phyloP scores from a whole-genome alignment of 2,888 invertebrate genomes.

The Andrena camellia region DNA sequence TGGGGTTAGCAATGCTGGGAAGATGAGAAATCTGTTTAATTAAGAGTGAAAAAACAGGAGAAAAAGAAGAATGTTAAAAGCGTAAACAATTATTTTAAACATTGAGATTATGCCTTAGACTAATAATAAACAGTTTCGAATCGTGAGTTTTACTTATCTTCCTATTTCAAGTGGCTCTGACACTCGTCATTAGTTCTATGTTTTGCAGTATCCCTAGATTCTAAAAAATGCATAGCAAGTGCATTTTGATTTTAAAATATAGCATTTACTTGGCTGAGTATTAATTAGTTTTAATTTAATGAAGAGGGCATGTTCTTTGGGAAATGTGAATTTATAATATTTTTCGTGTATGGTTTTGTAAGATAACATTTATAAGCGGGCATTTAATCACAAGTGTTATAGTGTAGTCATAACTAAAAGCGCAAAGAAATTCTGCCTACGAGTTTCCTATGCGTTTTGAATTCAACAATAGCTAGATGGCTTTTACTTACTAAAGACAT shows the following conservation, averaged over 20 bases:
- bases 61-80: constrained; percentile 5
- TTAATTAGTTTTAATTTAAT: no score
- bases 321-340: no score
- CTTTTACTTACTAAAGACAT: no score
- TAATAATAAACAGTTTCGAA: background rate
- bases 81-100: background rate
- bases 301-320: background rate
- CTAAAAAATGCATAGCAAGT: background rate
- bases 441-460: no score
- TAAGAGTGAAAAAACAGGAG: background rate
- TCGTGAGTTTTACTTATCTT: background rate
- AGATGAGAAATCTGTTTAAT: background rate
- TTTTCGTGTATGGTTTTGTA: no score
- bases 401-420: no score
- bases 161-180: background rate
- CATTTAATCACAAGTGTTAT: no score
- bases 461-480: no score
- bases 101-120: background rate
- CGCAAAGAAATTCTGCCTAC: no score
- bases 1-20: background rate
- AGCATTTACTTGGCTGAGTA: no score
- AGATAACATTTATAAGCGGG: no score
- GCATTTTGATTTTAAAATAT: background rate
- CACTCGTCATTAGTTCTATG: background rate
- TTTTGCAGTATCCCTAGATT: background rate